Percentiles rank a stretch among this genome's conserved stretches.
phyloP scores from a whole-genome alignment of 1,140 invertebrate species.

The Cyclargus thomasi region DNA sequence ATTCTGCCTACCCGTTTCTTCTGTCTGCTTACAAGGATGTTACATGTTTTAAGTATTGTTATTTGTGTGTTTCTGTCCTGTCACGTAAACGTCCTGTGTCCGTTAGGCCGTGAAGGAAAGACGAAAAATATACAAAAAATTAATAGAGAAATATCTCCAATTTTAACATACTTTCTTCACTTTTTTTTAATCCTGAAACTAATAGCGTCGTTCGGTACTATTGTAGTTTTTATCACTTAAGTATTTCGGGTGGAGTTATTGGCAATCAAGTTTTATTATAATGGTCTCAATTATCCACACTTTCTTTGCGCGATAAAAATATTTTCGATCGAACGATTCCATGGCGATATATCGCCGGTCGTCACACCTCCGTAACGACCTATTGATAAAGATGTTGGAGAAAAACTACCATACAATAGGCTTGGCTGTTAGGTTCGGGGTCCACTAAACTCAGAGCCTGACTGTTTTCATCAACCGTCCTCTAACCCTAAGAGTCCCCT shows the following conservation, averaged over 20 bases:
- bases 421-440: not conserved
- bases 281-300: not conserved
- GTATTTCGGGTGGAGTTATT: not conserved
- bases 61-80: too few relatives aligned
- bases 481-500: too few relatives aligned
- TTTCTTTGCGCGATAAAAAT: slow-evolving; percentile 1
- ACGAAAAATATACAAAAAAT: too few relatives aligned
- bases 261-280: slow-evolving; percentile 3
- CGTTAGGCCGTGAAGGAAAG: too few relatives aligned
- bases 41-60: too few relatives aligned
- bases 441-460: not conserved
- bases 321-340: not conserved
- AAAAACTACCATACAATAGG: slow-evolving; percentile 46
- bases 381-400: slow-evolving; percentile 61
- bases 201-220: not conserved
- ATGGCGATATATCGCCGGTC: slow-evolving; percentile 53
- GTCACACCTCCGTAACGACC: slow-evolving; percentile 45
- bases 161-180: too few relatives aligned
- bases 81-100: too few relatives aligned
- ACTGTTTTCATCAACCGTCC: too few relatives aligned
- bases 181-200: too few relatives aligned
- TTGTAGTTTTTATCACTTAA: not conserved
- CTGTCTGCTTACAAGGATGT: too few relatives aligned
- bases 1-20: too few relatives aligned
- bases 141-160: too few relatives aligned